A percentile compares a stretch with the other conserved stretches of the same genome.
phyloP scores from a whole-genome alignment of 1,140 invertebrate species.

The Eupristina koningsbergeri region DNA sequence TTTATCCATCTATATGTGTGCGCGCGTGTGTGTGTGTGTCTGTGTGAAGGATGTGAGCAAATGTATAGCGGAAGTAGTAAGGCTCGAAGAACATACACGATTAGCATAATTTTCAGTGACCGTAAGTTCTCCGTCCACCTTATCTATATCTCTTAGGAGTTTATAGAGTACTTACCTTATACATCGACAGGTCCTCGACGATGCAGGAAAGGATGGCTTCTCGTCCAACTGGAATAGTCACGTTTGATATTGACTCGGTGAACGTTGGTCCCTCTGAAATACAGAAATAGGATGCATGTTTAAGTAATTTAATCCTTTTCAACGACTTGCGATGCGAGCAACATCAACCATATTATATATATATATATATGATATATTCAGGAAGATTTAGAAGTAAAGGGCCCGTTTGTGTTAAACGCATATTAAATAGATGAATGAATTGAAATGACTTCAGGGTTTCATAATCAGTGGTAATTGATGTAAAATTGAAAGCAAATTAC shows the following conservation, averaged over 20 bases:
- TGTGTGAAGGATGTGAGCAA: no score
- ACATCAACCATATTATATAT: neutral
- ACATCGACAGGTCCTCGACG: slow-evolving; percentile 87
- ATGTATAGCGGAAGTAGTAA: neutral
- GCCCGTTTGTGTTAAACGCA: neutral
- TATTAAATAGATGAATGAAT: neutral
- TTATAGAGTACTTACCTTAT: slow-evolving; percentile 79
- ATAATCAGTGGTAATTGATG: neutral
- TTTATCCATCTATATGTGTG: neutral
- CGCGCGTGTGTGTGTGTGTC: no score
- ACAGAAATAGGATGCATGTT: slow-evolving; percentile 56
- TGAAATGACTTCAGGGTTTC: neutral
- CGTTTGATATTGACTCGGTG: slow-evolving; percentile 85
- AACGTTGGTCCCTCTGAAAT: slow-evolving; percentile 82
- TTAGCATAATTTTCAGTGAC: neutral
- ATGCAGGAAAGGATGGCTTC: slow-evolving; percentile 88
- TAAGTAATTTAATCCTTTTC: neutral
- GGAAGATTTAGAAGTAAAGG: slow-evolving; percentile 16
- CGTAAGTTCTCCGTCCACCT: neutral
- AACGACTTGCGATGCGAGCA: neutral
- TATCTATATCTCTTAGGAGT: neutral
- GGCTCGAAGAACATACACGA: slow-evolving; percentile 13
- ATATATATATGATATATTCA: neutral
- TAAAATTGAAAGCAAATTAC: no score
- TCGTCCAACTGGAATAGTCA: slow-evolving; percentile 86